Conservation (phyloP, 2,888 invertebrate genomes). For the Pilophorus perplexus region DNA sequence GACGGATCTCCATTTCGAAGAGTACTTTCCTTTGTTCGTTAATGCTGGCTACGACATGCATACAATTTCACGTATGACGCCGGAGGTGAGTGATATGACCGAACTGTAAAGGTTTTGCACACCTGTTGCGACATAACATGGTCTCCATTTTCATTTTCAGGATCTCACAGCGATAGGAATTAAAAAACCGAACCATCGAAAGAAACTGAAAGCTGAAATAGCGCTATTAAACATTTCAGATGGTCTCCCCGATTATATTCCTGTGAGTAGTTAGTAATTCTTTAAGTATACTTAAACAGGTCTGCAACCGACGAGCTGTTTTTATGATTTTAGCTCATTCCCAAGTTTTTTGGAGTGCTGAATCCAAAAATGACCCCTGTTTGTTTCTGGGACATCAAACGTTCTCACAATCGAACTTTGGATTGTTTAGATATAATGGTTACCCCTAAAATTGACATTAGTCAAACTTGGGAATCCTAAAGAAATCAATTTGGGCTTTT, state of each 20-base stretch:
- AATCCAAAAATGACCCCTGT: too few relatives aligned
- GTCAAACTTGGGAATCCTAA: too few relatives aligned
- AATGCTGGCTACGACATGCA: constrained; percentile 96
- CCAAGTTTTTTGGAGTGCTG: too few relatives aligned
- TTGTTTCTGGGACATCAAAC: too few relatives aligned
- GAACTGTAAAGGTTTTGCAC: not conserved
- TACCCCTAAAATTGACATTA: too few relatives aligned
- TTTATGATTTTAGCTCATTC: too few relatives aligned
- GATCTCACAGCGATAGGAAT: constrained; percentile 71
- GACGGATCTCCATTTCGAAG: constrained; percentile 88
- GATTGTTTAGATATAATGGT: too few relatives aligned
- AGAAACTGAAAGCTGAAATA: constrained; percentile 93
- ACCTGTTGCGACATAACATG: too few relatives aligned
- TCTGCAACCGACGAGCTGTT: too few relatives aligned
- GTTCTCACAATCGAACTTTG: too few relatives aligned
- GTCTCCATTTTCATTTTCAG: constrained; percentile 51
- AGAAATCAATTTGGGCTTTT: too few relatives aligned
- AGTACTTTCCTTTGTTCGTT: constrained; percentile 89
- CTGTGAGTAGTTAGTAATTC: constrained; percentile 59
- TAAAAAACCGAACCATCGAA: constrained; percentile 95
- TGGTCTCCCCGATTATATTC: constrained; percentile 91
- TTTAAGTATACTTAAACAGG: not conserved
- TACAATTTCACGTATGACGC: constrained; percentile 98
- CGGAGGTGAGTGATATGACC: constrained; percentile 78
- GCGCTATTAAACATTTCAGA: constrained; percentile 90